Evolutionary conservation across 2,888 invertebrate species (phyloP).

Genomic region (Adelognathus sp.): DNA sequence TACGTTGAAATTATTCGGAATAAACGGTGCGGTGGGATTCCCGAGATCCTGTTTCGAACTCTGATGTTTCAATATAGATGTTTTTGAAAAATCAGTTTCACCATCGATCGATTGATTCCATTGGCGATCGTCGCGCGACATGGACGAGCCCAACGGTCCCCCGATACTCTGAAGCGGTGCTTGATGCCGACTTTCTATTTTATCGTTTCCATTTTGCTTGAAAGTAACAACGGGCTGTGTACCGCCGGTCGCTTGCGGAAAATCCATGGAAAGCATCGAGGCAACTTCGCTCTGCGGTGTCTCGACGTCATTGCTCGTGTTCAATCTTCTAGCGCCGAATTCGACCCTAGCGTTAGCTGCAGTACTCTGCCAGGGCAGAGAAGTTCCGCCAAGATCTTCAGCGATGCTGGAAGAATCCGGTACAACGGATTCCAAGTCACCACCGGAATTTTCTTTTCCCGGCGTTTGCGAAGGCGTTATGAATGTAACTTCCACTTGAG

Average conservation of each 20-base stretch:
- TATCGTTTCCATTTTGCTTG: conserved; percentile 72
- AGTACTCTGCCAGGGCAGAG: conserved; percentile 68
- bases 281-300: conserved; percentile 79
- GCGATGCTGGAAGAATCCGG: conserved; percentile 93
- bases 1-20: conserved; percentile 79
- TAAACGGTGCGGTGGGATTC: conserved; percentile 71
- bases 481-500: conserved; percentile 93
- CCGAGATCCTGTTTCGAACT: conserved; percentile 29
- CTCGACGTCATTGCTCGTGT: conserved; percentile 75
- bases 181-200: conserved; percentile 19
- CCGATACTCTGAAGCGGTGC: background rate
- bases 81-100: conserved; percentile 28
- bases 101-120: conserved; percentile 29
- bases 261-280: conserved; percentile 79
- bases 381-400: conserved; percentile 84
- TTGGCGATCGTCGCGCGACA: conserved; percentile 34
- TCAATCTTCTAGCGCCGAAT: conserved; percentile 73
- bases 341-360: conserved; percentile 71
- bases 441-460: conserved; percentile 92
- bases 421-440: conserved; percentile 92
- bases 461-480: conserved; percentile 93
- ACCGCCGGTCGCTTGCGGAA: conserved; percentile 60
- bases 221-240: conserved; percentile 76
- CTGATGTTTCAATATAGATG: conserved; percentile 22
- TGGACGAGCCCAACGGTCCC: background rate